Conservation (phyloP, 2,797 vertebrate species). For the Acrossocheilus fasciatus region DNA sequence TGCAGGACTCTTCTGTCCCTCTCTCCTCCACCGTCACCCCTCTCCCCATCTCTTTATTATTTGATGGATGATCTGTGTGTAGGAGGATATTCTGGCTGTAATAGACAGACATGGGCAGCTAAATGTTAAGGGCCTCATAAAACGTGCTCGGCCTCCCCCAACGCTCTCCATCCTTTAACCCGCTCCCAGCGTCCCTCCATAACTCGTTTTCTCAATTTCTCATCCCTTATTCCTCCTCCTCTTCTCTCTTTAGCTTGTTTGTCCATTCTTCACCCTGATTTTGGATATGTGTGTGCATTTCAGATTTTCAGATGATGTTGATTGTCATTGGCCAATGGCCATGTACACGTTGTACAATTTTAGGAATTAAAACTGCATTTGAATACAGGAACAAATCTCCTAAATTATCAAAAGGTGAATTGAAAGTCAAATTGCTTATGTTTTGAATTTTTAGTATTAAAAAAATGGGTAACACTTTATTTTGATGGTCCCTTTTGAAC, state of each 20-base stretch:
- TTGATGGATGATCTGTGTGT: conserved; percentile 82
- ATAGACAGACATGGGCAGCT: conserved; percentile 82
- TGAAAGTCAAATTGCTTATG: no score
- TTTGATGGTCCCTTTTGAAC: no score
- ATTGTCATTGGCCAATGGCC: not conserved
- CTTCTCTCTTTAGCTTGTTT: conserved; percentile 55
- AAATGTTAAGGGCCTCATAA: conserved; percentile 88
- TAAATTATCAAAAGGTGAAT: not conserved
- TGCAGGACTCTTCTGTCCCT: conserved; percentile 8
- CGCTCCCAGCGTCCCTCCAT: conserved; percentile 60
- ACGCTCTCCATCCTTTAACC: conserved; percentile 70
- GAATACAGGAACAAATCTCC: not conserved
- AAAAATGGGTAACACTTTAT: no score
- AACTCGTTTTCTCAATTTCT: conserved; percentile 52
- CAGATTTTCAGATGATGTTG: not conserved
- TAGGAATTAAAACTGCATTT: not conserved
- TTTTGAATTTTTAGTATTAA: no score
- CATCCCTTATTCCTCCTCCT: conserved; percentile 47
- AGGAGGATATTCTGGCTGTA: conserved; percentile 79
- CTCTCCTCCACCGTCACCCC: conserved; percentile 37
- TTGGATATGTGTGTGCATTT: not conserved
- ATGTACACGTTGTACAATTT: not conserved
- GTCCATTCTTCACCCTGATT: conserved; percentile 50
- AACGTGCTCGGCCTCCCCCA: conserved; percentile 76
- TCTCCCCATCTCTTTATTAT: conserved; percentile 40